These are phyloP conservation scores for Sycobia sp. DNA, from an alignment of 1,140 invertebrate genomes.

Conservation along the genomic window DNA sequence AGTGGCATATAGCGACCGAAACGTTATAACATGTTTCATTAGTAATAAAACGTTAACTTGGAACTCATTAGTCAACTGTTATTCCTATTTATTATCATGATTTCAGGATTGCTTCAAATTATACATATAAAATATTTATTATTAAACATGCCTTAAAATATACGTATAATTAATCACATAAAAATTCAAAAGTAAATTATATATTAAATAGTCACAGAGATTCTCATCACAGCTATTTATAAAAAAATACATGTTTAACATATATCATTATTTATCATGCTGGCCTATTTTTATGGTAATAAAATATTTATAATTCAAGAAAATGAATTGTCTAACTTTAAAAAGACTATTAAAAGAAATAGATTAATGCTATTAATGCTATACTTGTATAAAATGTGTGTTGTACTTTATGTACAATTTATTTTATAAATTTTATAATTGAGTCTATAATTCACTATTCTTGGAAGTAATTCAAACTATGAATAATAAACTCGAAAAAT, in stretches of 20 bases:
- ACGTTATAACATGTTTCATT: too few relatives aligned
- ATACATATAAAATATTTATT: too few relatives aligned
- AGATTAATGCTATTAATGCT: too few relatives aligned
- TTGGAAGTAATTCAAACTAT: too few relatives aligned
- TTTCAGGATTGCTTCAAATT: too few relatives aligned
- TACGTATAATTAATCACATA: neutral
- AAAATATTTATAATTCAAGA: neutral
- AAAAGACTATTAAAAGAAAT: too few relatives aligned
- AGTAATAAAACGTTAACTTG: too few relatives aligned
- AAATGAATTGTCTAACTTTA: neutral
- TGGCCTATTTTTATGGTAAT: slow-evolving; percentile 15
- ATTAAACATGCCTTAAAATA: too few relatives aligned
- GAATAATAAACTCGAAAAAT: too few relatives aligned
- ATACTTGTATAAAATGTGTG: neutral
- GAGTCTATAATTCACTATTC: neutral
- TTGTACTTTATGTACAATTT: neutral
- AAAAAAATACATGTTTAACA: slow-evolving; percentile 13
- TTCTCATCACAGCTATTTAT: slow-evolving; percentile 7
- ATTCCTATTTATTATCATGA: too few relatives aligned
- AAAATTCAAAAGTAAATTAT: neutral
- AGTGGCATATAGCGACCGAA: too few relatives aligned
- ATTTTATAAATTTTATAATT: slow-evolving; percentile 20
- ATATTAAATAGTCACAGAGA: slow-evolving; percentile 2
- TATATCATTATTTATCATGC: slow-evolving; percentile 20
- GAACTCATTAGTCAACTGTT: too few relatives aligned